Base-by-base conservation (phyloP, 2,888 invertebrate species). In the Crematogaster levior region DNA sequence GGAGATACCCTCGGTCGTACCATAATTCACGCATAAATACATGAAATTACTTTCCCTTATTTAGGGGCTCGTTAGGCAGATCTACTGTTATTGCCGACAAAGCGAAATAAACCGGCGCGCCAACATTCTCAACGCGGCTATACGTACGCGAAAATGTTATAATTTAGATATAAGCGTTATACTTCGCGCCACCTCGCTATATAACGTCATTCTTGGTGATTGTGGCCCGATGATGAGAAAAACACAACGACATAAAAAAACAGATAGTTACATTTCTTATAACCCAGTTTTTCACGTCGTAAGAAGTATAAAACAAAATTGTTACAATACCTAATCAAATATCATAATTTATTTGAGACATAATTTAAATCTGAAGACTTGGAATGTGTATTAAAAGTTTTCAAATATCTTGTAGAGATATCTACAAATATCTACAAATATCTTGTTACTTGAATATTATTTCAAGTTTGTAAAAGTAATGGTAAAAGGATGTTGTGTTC, bases 21-120 rank as follows among this genome's bases (percentile, higher is more conserved):
- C 90, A 91, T 93, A 93, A 94, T 93, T 93, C 93, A 92, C 92
- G 93, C 94, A 94, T 94, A 94, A 94, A 94, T 94, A 94, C 94
- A 93, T 93, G 93, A 94, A 93, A 94, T 94, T 94, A 94, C 93
- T 93, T 92, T 91, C 92, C 92, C 93, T 94, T 94, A 93, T 94
- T 94, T 94, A 93, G 93, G 92, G 92, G 92, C 93, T 94, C 94
- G 92, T 94, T 94, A 94, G 90, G 91, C 93, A 92, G 92, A 94
- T 94, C 93, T 94, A 94, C 91, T 92, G 94, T 94, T 94, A 94
- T 94, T 93, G 94, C 92, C 92, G 88, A 90, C 91, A 90, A 72
- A 85, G 86, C 83, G 80, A 89, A 88, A 88, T 79, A 79, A 79
- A 79, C 70, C 77, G 77, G 70, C 21, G 77, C 75, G 43, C 65